Percentiles rank a stretch among this genome's conserved stretches.
These are phyloP conservation scores for Cryptoblepharus egeriae DNA, from an alignment of 2,797 vertebrate species.

Conservation along the genomic window DNA sequence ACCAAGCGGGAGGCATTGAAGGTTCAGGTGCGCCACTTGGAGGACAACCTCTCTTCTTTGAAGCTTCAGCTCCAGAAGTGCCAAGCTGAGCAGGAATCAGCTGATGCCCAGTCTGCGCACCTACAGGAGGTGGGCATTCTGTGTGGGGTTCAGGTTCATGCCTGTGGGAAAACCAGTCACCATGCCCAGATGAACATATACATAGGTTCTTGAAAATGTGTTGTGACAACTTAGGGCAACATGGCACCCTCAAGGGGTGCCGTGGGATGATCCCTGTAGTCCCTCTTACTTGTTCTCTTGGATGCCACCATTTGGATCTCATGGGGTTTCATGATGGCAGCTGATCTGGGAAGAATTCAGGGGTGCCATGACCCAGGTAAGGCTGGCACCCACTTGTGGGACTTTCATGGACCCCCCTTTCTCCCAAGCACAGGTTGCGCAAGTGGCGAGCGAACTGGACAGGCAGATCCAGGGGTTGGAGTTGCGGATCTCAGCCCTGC, in stretches of 20 bases:
- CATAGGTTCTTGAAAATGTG: neutral
- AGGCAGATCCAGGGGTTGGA: conserved; percentile 47
- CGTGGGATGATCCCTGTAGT: too few relatives aligned
- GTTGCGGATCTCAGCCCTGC: conserved; percentile 54
- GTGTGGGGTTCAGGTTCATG: neutral
- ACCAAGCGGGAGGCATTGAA: neutral
- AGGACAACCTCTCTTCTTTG: conserved; percentile 61
- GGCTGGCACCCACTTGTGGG: neutral
- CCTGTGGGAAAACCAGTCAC: too few relatives aligned
- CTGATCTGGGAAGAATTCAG: too few relatives aligned
- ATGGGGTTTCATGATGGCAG: neutral
- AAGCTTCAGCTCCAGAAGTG: conserved; percentile 74
- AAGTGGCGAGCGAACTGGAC: conserved; percentile 38
- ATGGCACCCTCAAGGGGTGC: too few relatives aligned
- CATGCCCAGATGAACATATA: too few relatives aligned
- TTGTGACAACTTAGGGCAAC: too few relatives aligned
- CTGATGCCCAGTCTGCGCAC: conserved; percentile 72
- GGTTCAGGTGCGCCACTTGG: conserved; percentile 29
- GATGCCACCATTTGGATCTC: rapidly evolving
- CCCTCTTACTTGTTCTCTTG: neutral
- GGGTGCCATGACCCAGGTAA: too few relatives aligned
- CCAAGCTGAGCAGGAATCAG: conserved; percentile 75
- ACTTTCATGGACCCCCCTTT: neutral
- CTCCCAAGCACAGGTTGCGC: conserved; percentile 28
- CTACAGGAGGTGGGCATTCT: conserved; percentile 70